Conservation (phyloP, 2,113 vertebrate genomes). For the Andinoacara biseriatus region DNA sequence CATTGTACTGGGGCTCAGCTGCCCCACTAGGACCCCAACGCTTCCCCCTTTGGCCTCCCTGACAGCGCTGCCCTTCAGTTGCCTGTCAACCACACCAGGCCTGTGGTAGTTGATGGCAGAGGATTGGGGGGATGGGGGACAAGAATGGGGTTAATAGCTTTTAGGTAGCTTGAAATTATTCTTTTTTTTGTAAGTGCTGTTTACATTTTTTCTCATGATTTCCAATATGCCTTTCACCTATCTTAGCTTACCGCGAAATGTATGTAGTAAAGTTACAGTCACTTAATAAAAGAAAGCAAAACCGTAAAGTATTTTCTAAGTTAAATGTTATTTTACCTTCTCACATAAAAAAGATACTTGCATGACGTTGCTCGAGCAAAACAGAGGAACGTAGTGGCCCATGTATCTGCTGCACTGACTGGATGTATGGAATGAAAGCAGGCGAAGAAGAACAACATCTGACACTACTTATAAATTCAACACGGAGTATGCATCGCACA, state of each 20-base stretch:
- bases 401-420: constrained; percentile 35
- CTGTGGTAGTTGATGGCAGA: constrained; percentile 16
- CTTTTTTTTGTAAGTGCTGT: background rate
- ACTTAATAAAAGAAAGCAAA: constrained; percentile 1
- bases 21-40: constrained; percentile 63
- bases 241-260: constrained; percentile 8
- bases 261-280: constrained; percentile 8
- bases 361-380: background rate
- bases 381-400: constrained; percentile 7
- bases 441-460: constrained; percentile 63
- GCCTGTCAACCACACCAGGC: constrained; percentile 59
- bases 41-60: constrained; percentile 69
- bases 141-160: background rate
- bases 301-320: background rate
- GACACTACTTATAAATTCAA: constrained; percentile 65
- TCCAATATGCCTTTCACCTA: background rate
- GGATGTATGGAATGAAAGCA: constrained; percentile 34
- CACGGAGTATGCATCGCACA: constrained; percentile 52
- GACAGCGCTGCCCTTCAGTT: constrained; percentile 69
- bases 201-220: background rate
- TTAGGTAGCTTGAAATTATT: background rate
- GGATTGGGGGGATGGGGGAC: constrained; percentile 11
- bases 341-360: constrained; percentile 1
- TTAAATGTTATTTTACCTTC: background rate
- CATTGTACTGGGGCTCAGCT: constrained; percentile 74